Evolutionary conservation across 2,113 vertebrate genomes (phyloP).

Genomic region (Callocephalon fimbriatum): DNA sequence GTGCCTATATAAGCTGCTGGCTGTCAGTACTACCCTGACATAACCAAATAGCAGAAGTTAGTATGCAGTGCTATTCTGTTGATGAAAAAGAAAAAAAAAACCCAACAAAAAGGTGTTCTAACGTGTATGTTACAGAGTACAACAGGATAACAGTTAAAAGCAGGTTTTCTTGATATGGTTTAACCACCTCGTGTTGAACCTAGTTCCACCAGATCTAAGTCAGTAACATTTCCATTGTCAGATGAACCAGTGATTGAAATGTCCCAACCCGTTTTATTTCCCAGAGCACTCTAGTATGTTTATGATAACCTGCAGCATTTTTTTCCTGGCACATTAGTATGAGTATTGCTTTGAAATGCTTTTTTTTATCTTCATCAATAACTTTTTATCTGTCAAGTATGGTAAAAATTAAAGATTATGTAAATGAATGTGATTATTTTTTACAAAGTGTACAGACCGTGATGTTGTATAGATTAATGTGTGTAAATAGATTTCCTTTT

Average conservation of each 20-base stretch:
- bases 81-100: not conserved
- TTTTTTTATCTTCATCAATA: not conserved
- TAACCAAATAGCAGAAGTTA: not conserved
- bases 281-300: not conserved
- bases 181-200: not conserved
- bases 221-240: not conserved
- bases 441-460: conserved; percentile 62
- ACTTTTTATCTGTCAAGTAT: conserved; percentile 1
- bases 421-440: conserved; percentile 66
- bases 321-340: not conserved
- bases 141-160: not conserved
- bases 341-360: not conserved
- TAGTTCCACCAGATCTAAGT: not conserved
- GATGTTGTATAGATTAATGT: conserved; percentile 48
- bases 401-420: conserved; percentile 24
- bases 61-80: not conserved
- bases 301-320: not conserved
- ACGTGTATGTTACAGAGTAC: not conserved
- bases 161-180: not conserved
- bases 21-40: not conserved
- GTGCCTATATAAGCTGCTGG: conserved; percentile 17
- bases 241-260: not conserved
- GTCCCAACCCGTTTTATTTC: not conserved
- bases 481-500: conserved; percentile 56
- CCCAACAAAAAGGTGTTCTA: not conserved